Evolutionary conservation across 2,113 vertebrate genomes (phyloP).

Genomic region (Oenanthe melanoleuca): DNA sequence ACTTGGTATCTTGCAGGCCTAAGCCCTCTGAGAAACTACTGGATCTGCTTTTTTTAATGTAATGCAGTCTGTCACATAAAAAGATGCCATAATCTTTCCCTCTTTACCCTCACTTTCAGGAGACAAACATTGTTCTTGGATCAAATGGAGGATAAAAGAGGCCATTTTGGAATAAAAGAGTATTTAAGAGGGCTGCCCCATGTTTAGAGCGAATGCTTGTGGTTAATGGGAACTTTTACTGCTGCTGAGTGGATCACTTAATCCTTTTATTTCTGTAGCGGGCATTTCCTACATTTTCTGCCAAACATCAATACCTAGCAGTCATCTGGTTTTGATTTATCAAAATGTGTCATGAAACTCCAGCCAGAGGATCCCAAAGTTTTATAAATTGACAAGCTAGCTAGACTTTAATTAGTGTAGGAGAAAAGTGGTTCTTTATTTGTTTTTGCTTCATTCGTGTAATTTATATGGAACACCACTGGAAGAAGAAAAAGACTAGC

Average conservation of each 20-base stretch:
- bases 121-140: conserved; percentile 35
- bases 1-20: conserved; percentile 4
- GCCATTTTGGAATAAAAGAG: not conserved
- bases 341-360: conserved; percentile 51
- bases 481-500: conserved; percentile 25
- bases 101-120: conserved; percentile 22
- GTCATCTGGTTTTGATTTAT: conserved; percentile 70
- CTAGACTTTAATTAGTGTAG: conserved; percentile 66
- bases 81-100: conserved; percentile 36
- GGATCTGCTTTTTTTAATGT: conserved; percentile 1
- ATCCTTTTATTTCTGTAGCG: conserved; percentile 66
- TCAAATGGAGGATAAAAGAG: not conserved
- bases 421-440: conserved; percentile 58
- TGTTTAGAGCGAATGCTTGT: conserved; percentile 26
- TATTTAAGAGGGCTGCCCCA: conserved; percentile 24
- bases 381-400: conserved; percentile 65
- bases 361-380: conserved; percentile 51
- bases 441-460: conserved; percentile 51
- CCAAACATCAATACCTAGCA: conserved; percentile 55
- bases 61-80: conserved; percentile 40
- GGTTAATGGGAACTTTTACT: conserved; percentile 53
- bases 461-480: conserved; percentile 35
- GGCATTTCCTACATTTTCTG: conserved; percentile 58
- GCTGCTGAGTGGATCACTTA: conserved; percentile 55
- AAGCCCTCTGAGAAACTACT: conserved; percentile 23